phyloP scores from a whole-genome alignment of 2,113 vertebrate genomes.

The Triplophysa siluroides region DNA sequence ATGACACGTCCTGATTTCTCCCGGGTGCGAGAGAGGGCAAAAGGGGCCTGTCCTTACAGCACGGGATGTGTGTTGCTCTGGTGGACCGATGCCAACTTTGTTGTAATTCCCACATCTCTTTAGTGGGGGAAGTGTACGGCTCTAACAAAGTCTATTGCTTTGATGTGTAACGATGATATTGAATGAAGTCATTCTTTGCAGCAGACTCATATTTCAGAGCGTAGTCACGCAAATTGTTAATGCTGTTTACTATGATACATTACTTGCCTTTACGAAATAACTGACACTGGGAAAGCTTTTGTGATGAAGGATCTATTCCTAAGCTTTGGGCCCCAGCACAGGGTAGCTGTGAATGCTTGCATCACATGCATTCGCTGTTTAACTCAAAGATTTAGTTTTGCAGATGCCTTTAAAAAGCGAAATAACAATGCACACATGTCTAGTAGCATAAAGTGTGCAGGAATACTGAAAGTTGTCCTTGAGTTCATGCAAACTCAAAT shows the following conservation, averaged over 20 bases:
- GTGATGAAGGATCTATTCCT: conserved; percentile 18
- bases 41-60: conserved; percentile 5
- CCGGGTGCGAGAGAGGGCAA: not conserved
- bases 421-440: not conserved
- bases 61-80: conserved; percentile 23
- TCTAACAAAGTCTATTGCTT: not conserved
- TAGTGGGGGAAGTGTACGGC: not conserved
- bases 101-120: conserved; percentile 15
- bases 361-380: not conserved
- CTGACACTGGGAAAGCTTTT: conserved; percentile 31
- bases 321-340: conserved; percentile 19
- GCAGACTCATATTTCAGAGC: not conserved
- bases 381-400: not conserved
- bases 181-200: not conserved
- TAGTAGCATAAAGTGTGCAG: not conserved
- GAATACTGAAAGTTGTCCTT: conserved; percentile 7
- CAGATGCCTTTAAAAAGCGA: not conserved
- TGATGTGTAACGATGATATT: not conserved
- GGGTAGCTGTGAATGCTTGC: not conserved
- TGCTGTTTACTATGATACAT: not conserved
- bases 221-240: not conserved
- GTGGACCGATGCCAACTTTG: not conserved
- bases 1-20: not conserved
- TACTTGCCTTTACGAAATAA: not conserved
- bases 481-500: conserved; percentile 33